phyloP scores from a whole-genome alignment of 2,888 invertebrate species.

The Pyrrhopygopsis socrates region DNA sequence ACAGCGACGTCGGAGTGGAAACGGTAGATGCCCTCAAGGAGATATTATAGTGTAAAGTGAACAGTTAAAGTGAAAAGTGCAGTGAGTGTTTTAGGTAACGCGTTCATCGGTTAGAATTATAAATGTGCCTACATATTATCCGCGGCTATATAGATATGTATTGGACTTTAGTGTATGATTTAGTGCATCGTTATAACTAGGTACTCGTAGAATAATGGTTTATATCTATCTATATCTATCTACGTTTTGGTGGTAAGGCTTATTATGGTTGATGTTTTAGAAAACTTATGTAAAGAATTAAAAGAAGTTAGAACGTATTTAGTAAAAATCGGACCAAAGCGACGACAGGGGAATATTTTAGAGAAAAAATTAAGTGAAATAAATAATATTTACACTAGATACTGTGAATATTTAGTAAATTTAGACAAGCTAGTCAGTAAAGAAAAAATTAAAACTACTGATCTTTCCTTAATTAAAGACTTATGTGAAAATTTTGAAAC shows the following conservation, averaged over 20 bases:
- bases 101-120: background rate
- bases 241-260: background rate
- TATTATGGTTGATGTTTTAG: background rate
- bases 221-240: background rate
- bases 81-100: background rate
- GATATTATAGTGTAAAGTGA: background rate
- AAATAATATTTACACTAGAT: background rate
- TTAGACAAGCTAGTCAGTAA: background rate
- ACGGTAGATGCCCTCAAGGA: background rate
- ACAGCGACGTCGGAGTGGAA: background rate
- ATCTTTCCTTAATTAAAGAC: background rate
- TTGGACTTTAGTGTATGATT: background rate
- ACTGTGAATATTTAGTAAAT: background rate
- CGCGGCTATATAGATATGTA: background rate
- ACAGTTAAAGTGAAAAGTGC: background rate
- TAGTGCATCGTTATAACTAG: background rate
- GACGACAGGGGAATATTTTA: background rate
- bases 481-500: background rate
- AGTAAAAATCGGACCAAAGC: slow-evolving; percentile 1
- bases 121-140: background rate
- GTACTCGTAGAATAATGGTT: background rate
- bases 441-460: background rate
- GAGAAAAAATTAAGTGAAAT: background rate
- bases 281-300: slow-evolving; percentile 9
- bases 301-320: slow-evolving; percentile 4